Evolutionary conservation across 2,888 invertebrate genomes (phyloP).

Genomic region (Orchestes rusci): DNA sequence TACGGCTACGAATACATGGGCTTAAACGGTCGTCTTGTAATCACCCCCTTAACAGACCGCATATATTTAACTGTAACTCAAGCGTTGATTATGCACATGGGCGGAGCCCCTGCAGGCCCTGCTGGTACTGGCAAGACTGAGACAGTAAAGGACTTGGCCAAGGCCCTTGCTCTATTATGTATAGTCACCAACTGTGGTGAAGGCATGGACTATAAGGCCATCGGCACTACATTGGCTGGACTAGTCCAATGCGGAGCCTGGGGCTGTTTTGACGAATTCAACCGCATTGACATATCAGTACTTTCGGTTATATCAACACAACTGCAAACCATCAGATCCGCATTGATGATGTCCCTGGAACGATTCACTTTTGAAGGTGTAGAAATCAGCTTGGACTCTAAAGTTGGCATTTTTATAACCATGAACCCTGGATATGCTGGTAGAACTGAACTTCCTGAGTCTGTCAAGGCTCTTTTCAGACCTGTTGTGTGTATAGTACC

Average conservation of each 20-base stretch:
- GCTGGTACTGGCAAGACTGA: slow-evolving; percentile 87
- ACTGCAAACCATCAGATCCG: slow-evolving; percentile 81
- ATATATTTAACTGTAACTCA: slow-evolving; percentile 91
- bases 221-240: slow-evolving; percentile 68
- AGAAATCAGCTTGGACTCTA: slow-evolving; percentile 73
- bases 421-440: slow-evolving; percentile 95
- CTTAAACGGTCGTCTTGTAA: slow-evolving; percentile 80
- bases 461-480: slow-evolving; percentile 84
- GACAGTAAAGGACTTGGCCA: slow-evolving; percentile 86
- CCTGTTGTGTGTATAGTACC: slow-evolving; percentile 91
- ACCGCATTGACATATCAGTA: slow-evolving; percentile 86
- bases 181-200: slow-evolving; percentile 90
- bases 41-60: slow-evolving; percentile 87
- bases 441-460: slow-evolving; percentile 85
- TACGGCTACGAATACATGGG: slow-evolving; percentile 97
- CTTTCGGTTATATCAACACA: slow-evolving; percentile 90
- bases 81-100: slow-evolving; percentile 84
- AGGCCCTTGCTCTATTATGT: slow-evolving; percentile 75
- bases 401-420: slow-evolving; percentile 89
- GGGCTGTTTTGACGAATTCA: slow-evolving; percentile 96
- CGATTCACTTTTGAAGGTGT: slow-evolving; percentile 58
- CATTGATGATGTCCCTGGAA: slow-evolving; percentile 65
- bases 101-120: slow-evolving; percentile 83
- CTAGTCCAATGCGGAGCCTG: slow-evolving; percentile 85
- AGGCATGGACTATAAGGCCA: slow-evolving; percentile 85